Evolutionary conservation across 2,113 vertebrate genomes (phyloP).

Genomic region (Leptodactylus fuscus): DNA sequence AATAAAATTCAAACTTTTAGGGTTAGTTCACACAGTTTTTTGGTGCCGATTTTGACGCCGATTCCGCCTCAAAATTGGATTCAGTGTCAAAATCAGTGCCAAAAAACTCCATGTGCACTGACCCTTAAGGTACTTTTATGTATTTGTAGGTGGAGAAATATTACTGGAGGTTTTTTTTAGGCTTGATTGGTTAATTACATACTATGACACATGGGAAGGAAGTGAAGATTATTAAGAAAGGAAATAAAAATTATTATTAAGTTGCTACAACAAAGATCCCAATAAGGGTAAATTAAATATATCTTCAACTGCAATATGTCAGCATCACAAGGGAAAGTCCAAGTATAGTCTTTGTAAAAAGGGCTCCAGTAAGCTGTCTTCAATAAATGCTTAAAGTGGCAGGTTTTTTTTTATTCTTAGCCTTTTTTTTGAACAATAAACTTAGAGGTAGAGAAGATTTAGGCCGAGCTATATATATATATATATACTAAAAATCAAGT

Average conservation of each 20-base stretch:
- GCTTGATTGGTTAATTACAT: not conserved
- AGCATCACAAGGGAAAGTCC: not conserved
- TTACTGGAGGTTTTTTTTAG: not conserved
- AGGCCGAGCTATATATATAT: not conserved
- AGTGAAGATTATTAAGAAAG: not conserved
- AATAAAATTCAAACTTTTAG: no score
- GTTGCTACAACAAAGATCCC: not conserved
- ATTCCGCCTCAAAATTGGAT: no score
- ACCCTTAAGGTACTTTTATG: not conserved
- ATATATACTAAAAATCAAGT: slow-evolving; percentile 1
- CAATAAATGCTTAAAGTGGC: not conserved
- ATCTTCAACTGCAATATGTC: not conserved
- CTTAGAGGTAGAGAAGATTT: slow-evolving; percentile 49
- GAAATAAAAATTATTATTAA: not conserved
- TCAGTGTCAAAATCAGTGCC: no score
- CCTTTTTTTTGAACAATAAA: slow-evolving; percentile 29
- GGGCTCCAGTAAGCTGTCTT: not conserved
- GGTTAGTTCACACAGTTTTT: no score
- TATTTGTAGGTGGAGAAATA: not conserved
- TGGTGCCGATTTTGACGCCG: no score
- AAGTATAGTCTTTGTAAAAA: not conserved
- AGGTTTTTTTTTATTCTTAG: not conserved
- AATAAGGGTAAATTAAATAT: not conserved
- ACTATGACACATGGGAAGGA: no score
- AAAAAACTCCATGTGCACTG: no score